Percentiles rank a stretch among this genome's conserved stretches.
phyloP scores from a whole-genome alignment of 2,797 vertebrate genomes.

The Sebastes trivittatus region DNA sequence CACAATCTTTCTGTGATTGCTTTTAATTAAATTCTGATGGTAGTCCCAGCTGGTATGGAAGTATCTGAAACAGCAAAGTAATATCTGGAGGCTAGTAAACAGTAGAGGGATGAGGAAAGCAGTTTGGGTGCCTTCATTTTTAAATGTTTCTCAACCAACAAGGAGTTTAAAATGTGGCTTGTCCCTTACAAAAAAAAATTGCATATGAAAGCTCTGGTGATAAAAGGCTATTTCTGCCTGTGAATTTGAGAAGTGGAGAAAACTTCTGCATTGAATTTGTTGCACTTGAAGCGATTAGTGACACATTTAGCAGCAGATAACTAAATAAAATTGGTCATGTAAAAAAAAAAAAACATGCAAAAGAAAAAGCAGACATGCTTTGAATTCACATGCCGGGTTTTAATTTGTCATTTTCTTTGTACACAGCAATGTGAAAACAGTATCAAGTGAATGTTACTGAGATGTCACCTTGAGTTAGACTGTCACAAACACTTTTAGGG shows the following conservation, averaged over 20 bases:
- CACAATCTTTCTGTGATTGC: conserved; percentile 43
- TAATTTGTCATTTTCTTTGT: neutral
- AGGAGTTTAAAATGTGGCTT: conserved; percentile 1
- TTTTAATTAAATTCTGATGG: conserved; percentile 72
- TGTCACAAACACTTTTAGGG: conserved; percentile 35
- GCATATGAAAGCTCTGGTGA: neutral
- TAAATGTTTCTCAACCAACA: conserved; percentile 32
- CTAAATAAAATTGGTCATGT: neutral
- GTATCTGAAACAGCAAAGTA: conserved; percentile 45
- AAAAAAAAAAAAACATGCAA: neutral
- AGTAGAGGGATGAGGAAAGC: conserved; percentile 18
- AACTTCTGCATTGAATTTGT: neutral
- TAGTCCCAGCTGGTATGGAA: conserved; percentile 54
- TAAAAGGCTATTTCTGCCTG: neutral
- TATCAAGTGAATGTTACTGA: neutral
- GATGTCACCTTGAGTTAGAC: conserved; percentile 51
- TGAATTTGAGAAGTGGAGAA: too few species aligned
- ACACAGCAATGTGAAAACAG: neutral
- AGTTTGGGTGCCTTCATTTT: conserved; percentile 37
- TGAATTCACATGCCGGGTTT: neutral
- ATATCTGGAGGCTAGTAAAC: conserved; percentile 67
- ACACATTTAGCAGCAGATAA: neutral
- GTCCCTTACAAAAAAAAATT: neutral
- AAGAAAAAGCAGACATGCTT: neutral
- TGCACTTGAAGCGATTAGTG: neutral